phyloP scores from a whole-genome alignment of 2,113 vertebrate species.

The Xenopus laevis region DNA sequence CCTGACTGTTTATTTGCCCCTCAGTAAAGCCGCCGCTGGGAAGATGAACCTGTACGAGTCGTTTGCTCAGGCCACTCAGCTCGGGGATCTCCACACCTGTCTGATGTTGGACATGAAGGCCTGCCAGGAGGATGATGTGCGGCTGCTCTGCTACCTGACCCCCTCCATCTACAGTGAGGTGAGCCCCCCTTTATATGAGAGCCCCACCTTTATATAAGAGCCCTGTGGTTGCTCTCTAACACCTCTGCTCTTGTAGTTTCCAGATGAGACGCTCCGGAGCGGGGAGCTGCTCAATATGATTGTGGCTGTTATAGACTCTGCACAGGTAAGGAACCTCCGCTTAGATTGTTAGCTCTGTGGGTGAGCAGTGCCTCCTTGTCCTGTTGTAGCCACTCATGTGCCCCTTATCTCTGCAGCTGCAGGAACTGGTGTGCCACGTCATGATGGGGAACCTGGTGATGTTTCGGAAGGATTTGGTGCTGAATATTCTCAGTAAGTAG shows the following conservation, averaged over 20 bases:
- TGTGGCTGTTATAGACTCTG: slow-evolving; percentile 90
- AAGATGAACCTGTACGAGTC: slow-evolving; percentile 96
- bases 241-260: slow-evolving; percentile 69
- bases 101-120: slow-evolving; percentile 99
- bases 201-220: rapidly evolving
- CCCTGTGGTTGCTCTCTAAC: background rate
- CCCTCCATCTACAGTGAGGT: slow-evolving; percentile 88
- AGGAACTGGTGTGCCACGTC: slow-evolving; percentile 95
- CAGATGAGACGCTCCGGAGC: slow-evolving; percentile 88
- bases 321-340: slow-evolving; percentile 64
- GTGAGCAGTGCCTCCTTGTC: background rate
- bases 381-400: background rate
- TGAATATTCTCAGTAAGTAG: slow-evolving; percentile 93
- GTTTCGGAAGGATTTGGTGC: slow-evolving; percentile 94
- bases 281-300: slow-evolving; percentile 97
- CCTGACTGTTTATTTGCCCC: background rate
- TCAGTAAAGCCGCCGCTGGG: slow-evolving; percentile 89
- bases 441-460: slow-evolving; percentile 97
- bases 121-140: slow-evolving; percentile 90
- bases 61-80: slow-evolving; percentile 90
- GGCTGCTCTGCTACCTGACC: slow-evolving; percentile 91
- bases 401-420: slow-evolving; percentile 67
- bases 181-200: too few relatives aligned
- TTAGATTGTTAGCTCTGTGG: background rate
- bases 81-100: slow-evolving; percentile 92